These are phyloP conservation scores for Periophthalmodon schlosseri DNA, from an alignment of 2,113 vertebrate species.

Conservation along the genomic window DNA sequence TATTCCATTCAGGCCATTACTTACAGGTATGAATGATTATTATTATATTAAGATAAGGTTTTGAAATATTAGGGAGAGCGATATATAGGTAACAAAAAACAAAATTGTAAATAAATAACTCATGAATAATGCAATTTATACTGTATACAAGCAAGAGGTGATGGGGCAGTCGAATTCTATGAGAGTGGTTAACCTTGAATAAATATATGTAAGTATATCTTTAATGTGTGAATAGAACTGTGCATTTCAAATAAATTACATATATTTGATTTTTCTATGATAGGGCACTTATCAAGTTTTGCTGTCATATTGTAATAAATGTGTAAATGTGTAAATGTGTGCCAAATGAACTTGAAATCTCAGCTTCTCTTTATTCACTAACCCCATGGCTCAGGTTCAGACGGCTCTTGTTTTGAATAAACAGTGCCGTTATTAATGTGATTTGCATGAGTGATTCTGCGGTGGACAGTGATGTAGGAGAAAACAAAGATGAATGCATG, in stretches of 20 bases:
- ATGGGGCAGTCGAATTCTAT: background rate
- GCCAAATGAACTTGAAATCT: background rate
- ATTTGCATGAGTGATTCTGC: constrained; percentile 1
- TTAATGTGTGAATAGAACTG: too few species aligned
- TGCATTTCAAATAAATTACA: background rate
- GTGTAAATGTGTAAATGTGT: background rate
- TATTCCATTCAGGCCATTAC: background rate
- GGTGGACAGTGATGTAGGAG: constrained; percentile 5
- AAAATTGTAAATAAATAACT: background rate
- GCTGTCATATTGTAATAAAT: background rate
- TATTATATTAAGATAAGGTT: background rate
- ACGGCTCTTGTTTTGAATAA: background rate
- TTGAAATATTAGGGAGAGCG: background rate
- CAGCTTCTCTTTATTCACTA: background rate
- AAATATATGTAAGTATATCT: too few species aligned
- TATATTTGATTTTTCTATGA: background rate
- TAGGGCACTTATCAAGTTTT: background rate
- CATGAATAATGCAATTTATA: background rate
- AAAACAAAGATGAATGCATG: constrained; percentile 13
- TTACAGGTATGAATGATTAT: background rate
- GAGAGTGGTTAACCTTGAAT: background rate
- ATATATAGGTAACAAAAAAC: background rate
- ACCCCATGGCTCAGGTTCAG: background rate
- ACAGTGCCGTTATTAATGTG: background rate
- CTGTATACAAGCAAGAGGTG: background rate